phyloP scores from a whole-genome alignment of 1,140 invertebrate genomes.

The Polypedilum vanderplanki region DNA sequence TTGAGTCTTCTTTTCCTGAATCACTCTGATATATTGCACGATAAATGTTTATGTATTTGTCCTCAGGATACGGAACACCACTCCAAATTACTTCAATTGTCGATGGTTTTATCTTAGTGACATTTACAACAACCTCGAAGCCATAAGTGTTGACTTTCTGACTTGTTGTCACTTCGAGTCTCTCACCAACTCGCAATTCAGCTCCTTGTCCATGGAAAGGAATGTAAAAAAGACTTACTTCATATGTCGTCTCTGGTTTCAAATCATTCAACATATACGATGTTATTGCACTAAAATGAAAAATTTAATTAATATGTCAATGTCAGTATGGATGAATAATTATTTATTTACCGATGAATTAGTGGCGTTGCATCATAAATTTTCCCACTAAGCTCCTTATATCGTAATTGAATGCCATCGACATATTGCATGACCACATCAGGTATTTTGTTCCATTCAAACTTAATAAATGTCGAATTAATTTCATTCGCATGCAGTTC shows the following conservation, averaged over 20 bases:
- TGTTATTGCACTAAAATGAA: constrained; percentile 44
- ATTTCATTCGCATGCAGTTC: constrained; percentile 63
- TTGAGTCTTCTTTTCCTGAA: constrained; percentile 65
- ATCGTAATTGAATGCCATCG: constrained; percentile 55
- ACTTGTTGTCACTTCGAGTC: constrained; percentile 56
- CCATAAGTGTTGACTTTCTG: constrained; percentile 64
- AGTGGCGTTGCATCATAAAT: constrained; percentile 67
- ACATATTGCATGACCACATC: constrained; percentile 66
- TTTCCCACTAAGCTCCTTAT: constrained; percentile 62
- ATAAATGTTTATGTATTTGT: constrained; percentile 87
- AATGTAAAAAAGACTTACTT: constrained; percentile 69
- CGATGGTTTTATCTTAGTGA: constrained; percentile 63
- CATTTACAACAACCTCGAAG: constrained; percentile 68
- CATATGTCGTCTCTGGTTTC: constrained; percentile 63
- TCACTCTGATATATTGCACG: constrained; percentile 75
- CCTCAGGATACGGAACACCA: constrained; percentile 76
- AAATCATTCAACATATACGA: constrained; percentile 65
- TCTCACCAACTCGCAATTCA: constrained; percentile 61
- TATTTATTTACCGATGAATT: constrained; percentile 57
- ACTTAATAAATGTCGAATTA: constrained; percentile 66
- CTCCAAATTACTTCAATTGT: constrained; percentile 71
- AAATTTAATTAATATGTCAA: too few relatives aligned
- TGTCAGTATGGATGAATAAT: too few relatives aligned
- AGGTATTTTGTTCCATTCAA: constrained; percentile 74
- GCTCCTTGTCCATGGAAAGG: constrained; percentile 66